Evolutionary conservation across 1,140 invertebrate genomes (phyloP), one percentile per base, ranked within the genome.

Genomic region (Drosophila gunungcola): DNA sequence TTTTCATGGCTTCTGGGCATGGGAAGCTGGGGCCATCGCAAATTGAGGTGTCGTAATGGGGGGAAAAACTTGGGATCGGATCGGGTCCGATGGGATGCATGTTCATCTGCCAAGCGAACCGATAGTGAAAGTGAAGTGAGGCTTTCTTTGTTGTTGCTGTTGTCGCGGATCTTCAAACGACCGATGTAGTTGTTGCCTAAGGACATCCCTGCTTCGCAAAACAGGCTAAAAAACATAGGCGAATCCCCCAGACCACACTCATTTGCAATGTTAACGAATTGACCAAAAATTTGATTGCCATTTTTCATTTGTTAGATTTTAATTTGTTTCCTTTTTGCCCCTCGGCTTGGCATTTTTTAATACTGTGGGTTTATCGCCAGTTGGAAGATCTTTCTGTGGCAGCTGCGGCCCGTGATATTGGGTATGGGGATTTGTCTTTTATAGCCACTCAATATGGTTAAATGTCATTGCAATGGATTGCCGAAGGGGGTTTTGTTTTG

Each of bases 41-140:
- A 84, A 89, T 88, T 84, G 84, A 89, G 80, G 83, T 89, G 83
- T 89, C 80, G 80, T 89, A 88, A 88, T 88, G 78, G 80, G 72
- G 72, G 61, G 72, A 73, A 70, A 72, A 78, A 73, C 41, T 32
- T 52, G 11, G 56, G 39, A 58, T 58, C 60, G 38, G 29, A 62
- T 56, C 38, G 39, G 45, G 29, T 60, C 39, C 67, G 48, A 42
- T 73, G 68, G 41, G 56, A 73, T 72, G 51, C 62, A 53, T 76
- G 76, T 78, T 69, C 80, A 69, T 68, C 79, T 61, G 61, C 65
- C 78, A 61, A 45, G 69, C 54, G 43, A 53, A 58, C 42, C 61
- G 73, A 61, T 83, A 79, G 82, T 86, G 82, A 86, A 86, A 86
- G 82, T 86, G 79, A 68, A 63, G 60, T 68, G 58, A 74, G 63